phyloP scores from a whole-genome alignment of 2,113 vertebrate species.

The Perca flavescens region DNA sequence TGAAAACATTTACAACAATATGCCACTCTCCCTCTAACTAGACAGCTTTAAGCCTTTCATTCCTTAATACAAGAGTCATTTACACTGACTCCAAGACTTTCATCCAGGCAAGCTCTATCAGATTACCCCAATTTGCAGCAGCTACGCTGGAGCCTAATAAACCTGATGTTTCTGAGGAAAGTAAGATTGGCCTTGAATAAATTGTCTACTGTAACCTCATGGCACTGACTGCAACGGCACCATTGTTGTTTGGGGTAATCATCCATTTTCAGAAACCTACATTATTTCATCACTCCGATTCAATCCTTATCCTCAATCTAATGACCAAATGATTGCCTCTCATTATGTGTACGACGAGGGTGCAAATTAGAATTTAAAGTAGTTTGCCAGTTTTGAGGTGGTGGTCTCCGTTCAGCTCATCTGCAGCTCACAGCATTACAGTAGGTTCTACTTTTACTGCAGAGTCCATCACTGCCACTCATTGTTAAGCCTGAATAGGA shows the following conservation, averaged over 20 bases:
- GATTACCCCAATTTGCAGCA: conserved; percentile 38
- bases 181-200: conserved; percentile 33
- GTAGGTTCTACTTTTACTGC: not conserved
- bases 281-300: conserved; percentile 8
- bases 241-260: conserved; percentile 29
- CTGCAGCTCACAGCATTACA: conserved; percentile 1
- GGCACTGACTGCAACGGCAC: conserved; percentile 19
- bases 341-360: not conserved
- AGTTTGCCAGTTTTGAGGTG: conserved; percentile 18
- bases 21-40: conserved; percentile 3
- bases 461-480: conserved; percentile 14
- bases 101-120: conserved; percentile 43
- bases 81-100: conserved; percentile 24
- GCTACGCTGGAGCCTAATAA: conserved; percentile 27
- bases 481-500: conserved; percentile 23
- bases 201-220: conserved; percentile 14
- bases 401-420: conserved; percentile 12
- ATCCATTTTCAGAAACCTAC: conserved; percentile 4
- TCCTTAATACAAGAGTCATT: conserved; percentile 4
- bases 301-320: not conserved
- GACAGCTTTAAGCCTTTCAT: conserved; percentile 35
- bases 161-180: conserved; percentile 21
- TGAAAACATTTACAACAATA: conserved; percentile 24
- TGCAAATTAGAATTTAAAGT: conserved; percentile 8
- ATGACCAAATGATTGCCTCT: conserved; percentile 11